A percentile compares a stretch with the other conserved stretches of the same genome.
These are phyloP conservation scores for Acanthaster planci DNA, from an alignment of 35 echinoderm and acorn worm species.

Conservation along the genomic window DNA sequence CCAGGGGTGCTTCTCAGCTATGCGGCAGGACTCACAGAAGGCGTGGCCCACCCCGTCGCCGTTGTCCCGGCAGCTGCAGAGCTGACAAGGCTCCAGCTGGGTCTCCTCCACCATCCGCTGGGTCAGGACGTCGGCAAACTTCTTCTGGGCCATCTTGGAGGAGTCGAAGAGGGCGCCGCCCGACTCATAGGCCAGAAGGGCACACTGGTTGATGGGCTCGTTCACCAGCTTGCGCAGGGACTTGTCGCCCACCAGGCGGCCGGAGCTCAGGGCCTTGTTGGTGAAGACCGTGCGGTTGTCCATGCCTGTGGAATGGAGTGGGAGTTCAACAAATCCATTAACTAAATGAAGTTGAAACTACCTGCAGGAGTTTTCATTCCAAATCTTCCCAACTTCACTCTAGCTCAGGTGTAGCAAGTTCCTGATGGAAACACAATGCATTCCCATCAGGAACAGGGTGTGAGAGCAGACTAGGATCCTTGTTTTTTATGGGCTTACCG, in stretches of 20 bases:
- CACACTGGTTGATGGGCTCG: slow-evolving; percentile 51
- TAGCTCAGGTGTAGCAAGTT: too few species aligned
- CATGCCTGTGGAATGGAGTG: slow-evolving; percentile 46
- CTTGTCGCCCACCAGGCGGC: slow-evolving; percentile 52
- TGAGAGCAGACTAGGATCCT: not conserved
- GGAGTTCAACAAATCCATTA: not conserved
- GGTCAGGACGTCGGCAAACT: slow-evolving; percentile 72
- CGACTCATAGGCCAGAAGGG: slow-evolving; percentile 68
- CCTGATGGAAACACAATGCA: too few species aligned
- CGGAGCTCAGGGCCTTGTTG: slow-evolving; percentile 49
- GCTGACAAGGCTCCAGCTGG: slow-evolving; percentile 48
- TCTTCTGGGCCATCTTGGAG: slow-evolving; percentile 54
- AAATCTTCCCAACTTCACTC: too few species aligned
- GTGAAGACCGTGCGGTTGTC: slow-evolving; percentile 69
- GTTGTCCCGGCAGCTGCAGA: slow-evolving; percentile 57
- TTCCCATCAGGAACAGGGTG: too few species aligned
- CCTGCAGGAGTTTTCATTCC: not conserved
- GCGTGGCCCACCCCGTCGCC: slow-evolving; percentile 40
- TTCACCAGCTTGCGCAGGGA: slow-evolving; percentile 41
- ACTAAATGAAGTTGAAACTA: not conserved
- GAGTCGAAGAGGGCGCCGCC: slow-evolving; percentile 75
- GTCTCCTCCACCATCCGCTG: slow-evolving; percentile 67
- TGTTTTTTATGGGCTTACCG: not conserved
- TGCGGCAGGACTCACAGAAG: slow-evolving; percentile 54
- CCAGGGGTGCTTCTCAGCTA: not conserved